Evolutionary conservation across 1,140 invertebrate species (phyloP), one percentile per base, ranked within the genome.

Genomic region (Zaprionus ornatus): DNA sequence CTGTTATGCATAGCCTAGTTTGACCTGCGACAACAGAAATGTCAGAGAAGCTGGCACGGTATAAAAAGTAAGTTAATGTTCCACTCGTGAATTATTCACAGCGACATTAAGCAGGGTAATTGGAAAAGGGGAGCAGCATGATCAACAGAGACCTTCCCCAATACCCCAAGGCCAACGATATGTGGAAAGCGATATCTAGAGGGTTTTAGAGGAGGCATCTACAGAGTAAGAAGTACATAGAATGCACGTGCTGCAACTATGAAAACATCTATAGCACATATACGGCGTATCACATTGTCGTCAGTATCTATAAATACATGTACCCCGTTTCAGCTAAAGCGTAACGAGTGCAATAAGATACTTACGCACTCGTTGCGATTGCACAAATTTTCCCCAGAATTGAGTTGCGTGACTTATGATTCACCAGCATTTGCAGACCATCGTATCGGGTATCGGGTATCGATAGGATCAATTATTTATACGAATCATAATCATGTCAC

Each of bases 91-190:
- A 68, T 79, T 62, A 79, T 79, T 70, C 21, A 75, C 42, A 9
- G 27, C 55, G 45, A 65, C 48, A 79, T 70, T 80, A 74, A 76
- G 59, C 52, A 63, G 67, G 35, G 27, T 78, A 69, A 63, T 70
- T 45, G 25, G 61, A 23, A 32, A 54, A 60, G 40, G 67, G 29
- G 4, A 10, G 19, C 56, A 67, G 66, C 45, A 54, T 57, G 19
- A 21, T 17, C n/a, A 15, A 40, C 29, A 32, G 29, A 10, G 9
- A 32, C 29, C 29, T 32, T 32, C 29, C 2, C 3, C 9, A 32
- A 29, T 29, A 29, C 29, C 9, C 9, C 29, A 29, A 29, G 29
- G 3, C 3, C 9, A 10, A 9, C 29, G 7, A 29, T 9, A 10
- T 29, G 29, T 10, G 29, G 9, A 10, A 9, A 29, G 10, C 9